A percentile compares a stretch with the other conserved stretches of the same genome.
These are phyloP conservation scores for Pogonus chalceus DNA, from an alignment of 1,140 invertebrate species.

Conservation along the genomic window DNA sequence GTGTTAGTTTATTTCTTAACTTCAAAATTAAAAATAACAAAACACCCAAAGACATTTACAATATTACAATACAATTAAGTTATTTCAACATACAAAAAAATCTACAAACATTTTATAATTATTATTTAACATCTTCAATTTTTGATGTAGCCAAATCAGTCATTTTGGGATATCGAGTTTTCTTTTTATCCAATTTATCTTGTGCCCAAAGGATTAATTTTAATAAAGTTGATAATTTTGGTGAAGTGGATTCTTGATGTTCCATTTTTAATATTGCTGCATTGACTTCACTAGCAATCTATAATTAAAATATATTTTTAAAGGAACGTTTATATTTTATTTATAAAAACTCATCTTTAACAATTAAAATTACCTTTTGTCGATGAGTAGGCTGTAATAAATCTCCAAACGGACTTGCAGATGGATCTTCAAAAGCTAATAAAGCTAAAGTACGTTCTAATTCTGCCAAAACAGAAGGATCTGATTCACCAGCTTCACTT, in stretches of 20 bases:
- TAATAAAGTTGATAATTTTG: conserved; percentile 80
- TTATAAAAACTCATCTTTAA: neutral
- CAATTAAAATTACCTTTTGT: conserved; percentile 64
- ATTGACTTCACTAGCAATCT: conserved; percentile 96
- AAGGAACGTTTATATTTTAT: neutral
- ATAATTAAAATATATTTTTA: conserved; percentile 24
- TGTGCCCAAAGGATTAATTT: conserved; percentile 94
- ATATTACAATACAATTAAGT: too few species aligned
- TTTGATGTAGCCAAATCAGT: conserved; percentile 72
- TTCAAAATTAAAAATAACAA: too few species aligned
- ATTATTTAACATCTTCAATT: conserved; percentile 65
- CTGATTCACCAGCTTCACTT: conserved; percentile 83
- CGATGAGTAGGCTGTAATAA: conserved; percentile 84
- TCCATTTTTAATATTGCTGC: conserved; percentile 89
- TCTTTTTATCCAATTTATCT: conserved; percentile 87
- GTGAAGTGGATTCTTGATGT: conserved; percentile 78
- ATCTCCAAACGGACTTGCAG: conserved; percentile 89
- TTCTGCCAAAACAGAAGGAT: conserved; percentile 65
- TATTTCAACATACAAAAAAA: neutral
- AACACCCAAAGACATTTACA: too few species aligned
- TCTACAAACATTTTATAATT: conserved; percentile 10
- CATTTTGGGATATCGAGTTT: conserved; percentile 89
- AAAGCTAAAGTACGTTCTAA: conserved; percentile 83
- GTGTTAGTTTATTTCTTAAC: too few species aligned
- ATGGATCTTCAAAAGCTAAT: conserved; percentile 93